Evolutionary conservation across 2,113 vertebrate genomes (phyloP), one percentile per base, ranked within the genome.

Genomic region (Henicopernis longicauda): DNA sequence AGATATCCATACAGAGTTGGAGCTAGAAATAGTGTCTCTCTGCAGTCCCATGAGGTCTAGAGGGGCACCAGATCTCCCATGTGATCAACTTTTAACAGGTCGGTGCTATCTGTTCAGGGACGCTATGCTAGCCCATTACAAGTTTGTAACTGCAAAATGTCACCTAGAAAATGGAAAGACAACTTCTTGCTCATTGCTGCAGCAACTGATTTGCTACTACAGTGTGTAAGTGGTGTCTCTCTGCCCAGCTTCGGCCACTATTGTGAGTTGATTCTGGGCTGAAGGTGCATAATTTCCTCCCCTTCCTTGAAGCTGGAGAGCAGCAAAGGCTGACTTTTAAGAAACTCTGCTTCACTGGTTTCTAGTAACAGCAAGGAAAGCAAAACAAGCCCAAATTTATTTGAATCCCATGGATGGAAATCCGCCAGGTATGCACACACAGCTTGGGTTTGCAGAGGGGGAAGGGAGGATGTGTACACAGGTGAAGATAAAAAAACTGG

Each of bases 401-500:
- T 72, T 90, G 70, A 97, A 57, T 45, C 66, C 59, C 6, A 3
- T 70, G 29, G 50, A 76, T 92, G 66, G 94, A 94, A 96, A 58
- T 59, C 49, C 0, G 71, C 94, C 59, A 89, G 63, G 77, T 81
- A 92, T 31, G 58, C 47, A 59, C 29, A 82, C 61, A 71, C 11
- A 3, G 69, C 86, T 77, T 77, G 47, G 27, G 44, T 80, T 63
- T 85, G 54, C 82, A 86, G 72, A 92, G 76, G 79, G 90, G 90
- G 79, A 90, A 76, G 36, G 79, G 42, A 74, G 44, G 62, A 83
- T 86, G 73, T 81, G 54, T 71, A 83, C 55, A 77, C 86, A 81
- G 82, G 84, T 93, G 91, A 96, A 95, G 82, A 90, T 79, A 86
- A 57, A 97, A 84, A 80, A 13, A 5, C 55, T 84, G 89, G 89